A percentile compares a stretch with the other conserved stretches of the same genome.
These are phyloP conservation scores for Dolomedes plantarius DNA, from an alignment of 2,888 invertebrate genomes.

Conservation along the genomic window DNA sequence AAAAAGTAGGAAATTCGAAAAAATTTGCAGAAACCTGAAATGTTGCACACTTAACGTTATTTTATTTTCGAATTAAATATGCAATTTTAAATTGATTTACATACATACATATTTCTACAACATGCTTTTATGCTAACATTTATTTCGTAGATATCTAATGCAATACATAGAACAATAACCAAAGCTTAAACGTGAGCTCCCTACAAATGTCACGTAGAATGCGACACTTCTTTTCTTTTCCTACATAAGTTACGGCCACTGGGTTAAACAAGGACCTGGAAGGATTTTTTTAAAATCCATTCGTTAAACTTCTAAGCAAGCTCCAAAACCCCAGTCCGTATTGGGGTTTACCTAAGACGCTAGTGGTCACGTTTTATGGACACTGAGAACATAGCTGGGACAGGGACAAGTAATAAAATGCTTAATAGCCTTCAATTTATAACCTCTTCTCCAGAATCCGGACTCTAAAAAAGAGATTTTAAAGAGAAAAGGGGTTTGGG, in stretches of 20 bases:
- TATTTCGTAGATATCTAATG: too few relatives aligned
- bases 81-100: too few relatives aligned
- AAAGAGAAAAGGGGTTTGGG: constrained; percentile 49
- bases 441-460: constrained; percentile 30
- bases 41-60: too few relatives aligned
- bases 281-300: neutral
- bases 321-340: constrained; percentile 34
- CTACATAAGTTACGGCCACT: neutral
- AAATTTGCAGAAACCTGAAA: too few relatives aligned
- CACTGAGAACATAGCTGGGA: constrained; percentile 22
- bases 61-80: too few relatives aligned
- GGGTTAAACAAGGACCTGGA: neutral
- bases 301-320: constrained; percentile 54
- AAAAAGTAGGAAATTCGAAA: too few relatives aligned
- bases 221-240: neutral
- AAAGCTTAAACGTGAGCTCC: too few relatives aligned
- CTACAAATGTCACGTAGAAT: too few relatives aligned
- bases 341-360: constrained; percentile 48
- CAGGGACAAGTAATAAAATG: constrained; percentile 58
- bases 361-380: constrained; percentile 67
- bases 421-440: constrained; percentile 67
- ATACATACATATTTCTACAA: too few relatives aligned
- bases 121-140: too few relatives aligned
- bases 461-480: constrained; percentile 58
- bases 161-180: too few relatives aligned